Conservation (phyloP, 2,888 invertebrate species). For the Leistus spinibarbis region DNA sequence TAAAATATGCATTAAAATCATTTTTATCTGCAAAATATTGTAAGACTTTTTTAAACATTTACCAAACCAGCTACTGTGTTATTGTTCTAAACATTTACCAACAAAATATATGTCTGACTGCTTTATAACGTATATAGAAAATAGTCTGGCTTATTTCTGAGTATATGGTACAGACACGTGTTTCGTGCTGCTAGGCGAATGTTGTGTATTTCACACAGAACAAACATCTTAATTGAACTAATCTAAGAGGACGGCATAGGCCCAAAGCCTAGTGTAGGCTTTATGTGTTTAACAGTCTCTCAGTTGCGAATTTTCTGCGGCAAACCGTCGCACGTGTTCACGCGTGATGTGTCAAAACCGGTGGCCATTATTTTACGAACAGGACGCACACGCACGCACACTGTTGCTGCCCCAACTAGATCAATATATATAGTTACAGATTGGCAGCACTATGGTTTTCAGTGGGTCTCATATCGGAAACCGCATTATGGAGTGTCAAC, state of each 20-base stretch:
- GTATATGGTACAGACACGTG: not conserved
- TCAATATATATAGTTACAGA: not conserved
- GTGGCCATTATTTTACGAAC: not conserved
- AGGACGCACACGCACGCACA: not conserved
- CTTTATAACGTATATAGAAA: not conserved
- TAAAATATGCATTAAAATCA: too few relatives aligned
- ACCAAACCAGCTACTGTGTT: too few relatives aligned
- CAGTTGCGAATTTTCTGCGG: not conserved
- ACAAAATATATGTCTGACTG: not conserved
- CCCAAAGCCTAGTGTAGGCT: not conserved
- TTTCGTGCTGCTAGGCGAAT: not conserved
- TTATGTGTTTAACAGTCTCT: not conserved
- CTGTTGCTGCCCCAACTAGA: not conserved
- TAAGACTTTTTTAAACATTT: too few relatives aligned
- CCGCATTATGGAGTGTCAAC: slow-evolving; percentile 30
- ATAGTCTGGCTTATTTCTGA: not conserved
- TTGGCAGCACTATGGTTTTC: not conserved
- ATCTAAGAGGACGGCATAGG: not conserved
- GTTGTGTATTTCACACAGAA: not conserved
- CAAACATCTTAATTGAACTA: not conserved
- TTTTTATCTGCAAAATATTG: too few relatives aligned
- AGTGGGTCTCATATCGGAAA: slow-evolving; percentile 20
- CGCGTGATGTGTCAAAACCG: not conserved
- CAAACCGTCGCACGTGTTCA: not conserved
- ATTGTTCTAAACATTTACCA: too few relatives aligned